These are phyloP conservation scores for Acronicta psi DNA, from an alignment of 2,888 invertebrate species.

Conservation along the genomic window DNA sequence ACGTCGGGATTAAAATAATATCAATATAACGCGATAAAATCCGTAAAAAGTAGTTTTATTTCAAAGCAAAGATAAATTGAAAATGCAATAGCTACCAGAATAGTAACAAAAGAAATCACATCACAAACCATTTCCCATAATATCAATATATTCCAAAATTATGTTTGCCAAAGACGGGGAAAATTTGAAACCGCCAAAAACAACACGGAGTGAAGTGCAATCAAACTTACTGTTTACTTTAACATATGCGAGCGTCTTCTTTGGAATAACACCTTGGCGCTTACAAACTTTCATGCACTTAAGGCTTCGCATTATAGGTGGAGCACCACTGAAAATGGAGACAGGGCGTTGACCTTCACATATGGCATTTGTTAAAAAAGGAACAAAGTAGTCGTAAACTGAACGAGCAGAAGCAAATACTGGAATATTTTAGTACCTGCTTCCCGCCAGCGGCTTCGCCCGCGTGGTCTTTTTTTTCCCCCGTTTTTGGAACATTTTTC, in stretches of 20 bases:
- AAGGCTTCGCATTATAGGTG: conserved; percentile 31
- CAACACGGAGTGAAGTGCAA: conserved; percentile 48
- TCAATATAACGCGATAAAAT: no score
- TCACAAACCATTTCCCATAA: no score
- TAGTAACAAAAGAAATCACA: no score
- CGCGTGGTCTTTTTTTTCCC: no score
- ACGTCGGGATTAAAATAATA: no score
- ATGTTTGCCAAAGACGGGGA: conserved; percentile 37
- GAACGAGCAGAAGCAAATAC: neutral
- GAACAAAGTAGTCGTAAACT: neutral
- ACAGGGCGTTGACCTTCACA: conserved; percentile 20
- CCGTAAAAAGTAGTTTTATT: no score
- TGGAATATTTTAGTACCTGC: no score
- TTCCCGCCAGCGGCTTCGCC: no score
- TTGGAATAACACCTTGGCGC: conserved; percentile 54
- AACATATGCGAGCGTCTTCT: conserved; percentile 55
- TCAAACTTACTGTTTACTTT: conserved; percentile 54
- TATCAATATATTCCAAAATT: conserved; percentile 17
- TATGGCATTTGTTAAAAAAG: neutral
- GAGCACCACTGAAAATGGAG: conserved; percentile 21
- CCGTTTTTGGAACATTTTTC: no score
- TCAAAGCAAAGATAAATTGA: no score
- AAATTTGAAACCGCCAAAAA: conserved; percentile 47
- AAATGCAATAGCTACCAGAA: no score
- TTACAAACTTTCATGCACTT: conserved; percentile 53